Base-by-base conservation (phyloP, 2,113 vertebrate genomes). In the Cinclus mexicanus region DNA sequence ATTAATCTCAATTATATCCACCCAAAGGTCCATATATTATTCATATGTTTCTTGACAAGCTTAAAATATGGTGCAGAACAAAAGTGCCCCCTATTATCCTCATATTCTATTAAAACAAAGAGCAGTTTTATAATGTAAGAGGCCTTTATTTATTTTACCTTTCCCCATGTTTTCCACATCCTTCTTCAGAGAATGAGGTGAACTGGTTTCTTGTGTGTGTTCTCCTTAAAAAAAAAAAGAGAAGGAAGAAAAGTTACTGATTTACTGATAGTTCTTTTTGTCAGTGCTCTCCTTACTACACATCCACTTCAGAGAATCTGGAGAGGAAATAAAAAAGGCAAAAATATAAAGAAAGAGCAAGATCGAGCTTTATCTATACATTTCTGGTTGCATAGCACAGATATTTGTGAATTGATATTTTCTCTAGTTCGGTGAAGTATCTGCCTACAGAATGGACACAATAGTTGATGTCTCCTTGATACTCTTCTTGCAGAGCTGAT, bases 101-200 rank as follows among this genome's bases (percentile, higher is more conserved):
- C 85, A 77, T 74, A 94, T 95, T 97, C 95, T 96, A 96, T 96
- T 97, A 97, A 96, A 98, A 96, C 94, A 94, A 96, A 96, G 87
- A 96, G 92, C 87, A 97, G 83, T 94, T 95, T 95, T 74, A 87
- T 31, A 96, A 94, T 14, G 37, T 81, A 75, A 88, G 88, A 95
- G 92, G 78, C n/a, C 28, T 59, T 97, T 97, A 94, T 96, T 97
- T 88, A 81, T 86, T 92, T 97, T 98, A 99, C 99, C 99, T 99
- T 99, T 99, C 76, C 99, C 99, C 99, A 99, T 99, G 96, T 98
- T 99, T 95, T 99, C 99, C 3, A 99, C 98, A 79, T 99, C 99
- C 95, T 99, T 99, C 97, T 99, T 99, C 67, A 99, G 98, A 11
- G 98, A 97, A 67, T 98, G 98, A 80, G 99, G 98, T 93, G 99